Evolutionary conservation across 2,888 invertebrate species (phyloP).

Genomic region (Enoplolaimus lenunculus): DNA sequence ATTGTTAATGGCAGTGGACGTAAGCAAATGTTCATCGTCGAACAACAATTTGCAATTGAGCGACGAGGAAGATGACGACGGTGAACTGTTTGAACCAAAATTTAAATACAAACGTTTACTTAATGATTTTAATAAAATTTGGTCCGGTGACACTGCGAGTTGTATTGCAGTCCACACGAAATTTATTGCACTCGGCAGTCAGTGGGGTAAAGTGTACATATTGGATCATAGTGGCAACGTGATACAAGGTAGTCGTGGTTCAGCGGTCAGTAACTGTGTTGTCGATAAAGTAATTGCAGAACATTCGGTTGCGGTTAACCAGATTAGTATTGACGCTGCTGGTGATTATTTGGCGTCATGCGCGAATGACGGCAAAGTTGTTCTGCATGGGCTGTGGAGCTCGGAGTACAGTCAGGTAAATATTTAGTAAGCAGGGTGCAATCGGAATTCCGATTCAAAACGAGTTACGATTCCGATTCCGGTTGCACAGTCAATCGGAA

Average conservation of each 20-base stretch:
- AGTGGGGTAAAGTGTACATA: conserved; percentile 30
- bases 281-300: conserved; percentile 3
- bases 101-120: conserved; percentile 35
- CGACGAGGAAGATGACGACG: too few relatives aligned
- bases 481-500: too few relatives aligned
- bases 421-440: too few relatives aligned
- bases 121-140: conserved; percentile 24
- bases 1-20: too few relatives aligned
- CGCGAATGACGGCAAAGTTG: conserved; percentile 50
- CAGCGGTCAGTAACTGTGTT: too few relatives aligned
- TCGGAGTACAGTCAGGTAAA: conserved; percentile 32
- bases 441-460: too few relatives aligned
- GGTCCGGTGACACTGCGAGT: conserved; percentile 28
- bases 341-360: conserved; percentile 74
- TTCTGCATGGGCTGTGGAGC: conserved; percentile 60
- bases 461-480: too few relatives aligned
- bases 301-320: conserved; percentile 80
- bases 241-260: too few relatives aligned
- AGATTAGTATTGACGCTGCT: conserved; percentile 76
- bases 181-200: conserved; percentile 33
- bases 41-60: too few relatives aligned
- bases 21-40: too few relatives aligned
- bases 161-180: conserved; percentile 34
- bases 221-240: conserved; percentile 35
- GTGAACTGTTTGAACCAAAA: conserved; percentile 29